phyloP scores from a whole-genome alignment of 1,140 invertebrate genomes.

The Oncopeltus fasciatus region DNA sequence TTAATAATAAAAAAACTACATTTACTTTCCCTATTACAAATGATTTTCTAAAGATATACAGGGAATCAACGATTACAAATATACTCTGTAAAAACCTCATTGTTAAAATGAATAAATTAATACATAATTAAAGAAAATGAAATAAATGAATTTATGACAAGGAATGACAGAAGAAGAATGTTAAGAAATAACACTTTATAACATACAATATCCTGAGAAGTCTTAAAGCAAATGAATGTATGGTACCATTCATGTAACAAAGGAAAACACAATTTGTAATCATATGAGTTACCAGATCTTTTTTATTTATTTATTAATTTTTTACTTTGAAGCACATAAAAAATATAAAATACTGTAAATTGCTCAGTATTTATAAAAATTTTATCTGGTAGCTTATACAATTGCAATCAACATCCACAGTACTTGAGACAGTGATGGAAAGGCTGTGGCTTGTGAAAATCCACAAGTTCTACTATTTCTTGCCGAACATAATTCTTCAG shows the following conservation, averaged over 20 bases:
- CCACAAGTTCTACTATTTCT: neutral
- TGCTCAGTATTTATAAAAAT: neutral
- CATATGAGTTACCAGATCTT: neutral
- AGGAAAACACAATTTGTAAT: neutral
- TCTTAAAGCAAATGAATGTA: constrained; percentile 6
- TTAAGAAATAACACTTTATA: neutral
- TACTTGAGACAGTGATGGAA: neutral
- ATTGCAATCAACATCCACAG: neutral
- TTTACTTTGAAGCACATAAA: neutral
- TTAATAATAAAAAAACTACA: constrained; percentile 9
- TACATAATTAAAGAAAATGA: neutral
- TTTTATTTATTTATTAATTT: neutral
- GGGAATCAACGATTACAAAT: neutral
- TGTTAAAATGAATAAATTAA: neutral
- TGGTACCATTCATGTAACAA: neutral
- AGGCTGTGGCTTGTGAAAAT: neutral
- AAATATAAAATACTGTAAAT: constrained; percentile 6
- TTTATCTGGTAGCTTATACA: neutral
- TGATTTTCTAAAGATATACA: neutral
- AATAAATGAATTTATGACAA: neutral
- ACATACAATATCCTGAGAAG: constrained; percentile 5
- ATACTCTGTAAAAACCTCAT: neutral
- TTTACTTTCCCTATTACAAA: constrained; percentile 2
- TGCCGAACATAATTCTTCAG: neutral
- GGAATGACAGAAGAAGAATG: neutral